phyloP scores from a whole-genome alignment of 2,888 invertebrate species.

The Acleris cristana region DNA sequence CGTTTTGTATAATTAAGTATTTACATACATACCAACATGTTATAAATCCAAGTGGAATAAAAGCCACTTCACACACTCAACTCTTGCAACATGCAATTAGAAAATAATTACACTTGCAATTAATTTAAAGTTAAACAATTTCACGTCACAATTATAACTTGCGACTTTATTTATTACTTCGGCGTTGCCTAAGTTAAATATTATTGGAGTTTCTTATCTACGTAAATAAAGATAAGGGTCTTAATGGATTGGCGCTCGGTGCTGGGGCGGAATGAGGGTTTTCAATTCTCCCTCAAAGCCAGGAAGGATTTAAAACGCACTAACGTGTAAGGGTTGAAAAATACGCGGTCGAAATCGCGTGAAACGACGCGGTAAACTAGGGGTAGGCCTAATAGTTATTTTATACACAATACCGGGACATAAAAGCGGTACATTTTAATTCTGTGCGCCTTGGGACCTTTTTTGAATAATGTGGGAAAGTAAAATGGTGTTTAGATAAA shows the following conservation, averaged over 20 bases:
- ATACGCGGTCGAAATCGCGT: slow-evolving; percentile 17
- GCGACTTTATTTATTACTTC: slow-evolving; percentile 13
- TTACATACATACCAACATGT: no score
- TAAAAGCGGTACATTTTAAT: slow-evolving; percentile 19
- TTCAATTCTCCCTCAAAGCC: slow-evolving; percentile 33
- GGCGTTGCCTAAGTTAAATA: slow-evolving; percentile 42
- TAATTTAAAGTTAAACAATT: slow-evolving; percentile 26
- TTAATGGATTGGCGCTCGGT: slow-evolving; percentile 43
- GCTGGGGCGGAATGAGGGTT: slow-evolving; percentile 30
- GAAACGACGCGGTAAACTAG: slow-evolving; percentile 18
- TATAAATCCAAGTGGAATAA: no score
- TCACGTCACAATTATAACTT: slow-evolving; percentile 20
- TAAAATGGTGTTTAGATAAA: no score
- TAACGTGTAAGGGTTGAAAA: slow-evolving; percentile 21
- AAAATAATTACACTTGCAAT: slow-evolving; percentile 24
- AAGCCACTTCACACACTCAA: background rate
- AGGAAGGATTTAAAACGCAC: slow-evolving; percentile 30
- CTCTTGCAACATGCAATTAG: slow-evolving; percentile 9
- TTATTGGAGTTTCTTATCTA: slow-evolving; percentile 43
- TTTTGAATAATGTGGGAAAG: background rate
- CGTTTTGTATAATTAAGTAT: no score
- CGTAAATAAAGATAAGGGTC: slow-evolving; percentile 43
- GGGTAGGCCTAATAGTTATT: slow-evolving; percentile 29
- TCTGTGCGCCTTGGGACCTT: background rate
- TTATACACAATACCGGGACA: slow-evolving; percentile 18